Evolutionary conservation across 2,113 vertebrate genomes (phyloP), one percentile per base, ranked within the genome.

Genomic region (Heteronetta atricapilla): DNA sequence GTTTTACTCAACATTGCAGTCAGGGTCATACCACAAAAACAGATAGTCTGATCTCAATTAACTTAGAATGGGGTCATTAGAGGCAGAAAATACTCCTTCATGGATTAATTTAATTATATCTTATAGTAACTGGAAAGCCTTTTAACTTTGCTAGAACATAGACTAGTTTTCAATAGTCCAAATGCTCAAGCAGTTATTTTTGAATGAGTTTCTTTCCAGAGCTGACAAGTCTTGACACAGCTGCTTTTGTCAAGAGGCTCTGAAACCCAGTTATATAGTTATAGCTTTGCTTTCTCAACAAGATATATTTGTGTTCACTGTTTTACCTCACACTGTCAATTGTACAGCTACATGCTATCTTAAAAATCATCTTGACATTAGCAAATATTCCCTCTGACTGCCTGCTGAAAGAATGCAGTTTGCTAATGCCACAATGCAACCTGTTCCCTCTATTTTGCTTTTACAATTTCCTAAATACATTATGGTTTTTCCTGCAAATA

Each of bases 301-400:
- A 90, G 53, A 15, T n/a, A 8, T 66, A 60, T 91, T 85, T 85
- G 19, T 29, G 29, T 67, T 86, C 73, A 46, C 33, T 52, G 13
- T 80, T 95, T 91, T 74, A 59, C 56, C 80, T 78, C 44, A 13
- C 91, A 75, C 10, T 83, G 26, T 74, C 72, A 81, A 36, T 48
- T 84, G 26, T 72, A 89, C 66, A 89, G 55, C 33, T 66, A 67
- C 29, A 67, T 22, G 22, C n/a, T 82, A 69, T 52, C 69, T 76
- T 87, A 78, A 93, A 78, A 91, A 60, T 83, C 64, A 68, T 83
- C 38, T 19, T 86, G 63, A 70, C 60, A 70, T 91, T 80, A 83
- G 29, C 52, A 93, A 90, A 63, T 67, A 21, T 26, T 88, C 53
- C 68, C 13, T 88, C 23, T 29, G 17, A 33, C 38, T 44, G 52